Evolutionary conservation across 2,888 invertebrate genomes (phyloP).

Genomic region (Trisateles emortualis): DNA sequence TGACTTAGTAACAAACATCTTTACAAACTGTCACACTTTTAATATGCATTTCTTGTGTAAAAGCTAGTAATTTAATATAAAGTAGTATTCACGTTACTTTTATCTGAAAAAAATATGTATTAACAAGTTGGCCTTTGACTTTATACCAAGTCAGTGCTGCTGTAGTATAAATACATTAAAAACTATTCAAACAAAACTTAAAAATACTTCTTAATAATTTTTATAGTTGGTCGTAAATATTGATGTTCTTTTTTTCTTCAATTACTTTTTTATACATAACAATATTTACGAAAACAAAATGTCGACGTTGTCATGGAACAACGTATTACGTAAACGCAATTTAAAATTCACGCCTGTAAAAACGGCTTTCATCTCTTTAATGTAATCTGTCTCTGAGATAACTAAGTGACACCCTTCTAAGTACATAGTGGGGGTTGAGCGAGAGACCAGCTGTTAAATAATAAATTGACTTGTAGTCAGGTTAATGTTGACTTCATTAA

Average conservation of each 20-base stretch:
- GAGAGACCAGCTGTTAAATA: slow-evolving; percentile 44
- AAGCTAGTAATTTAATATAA: too few relatives aligned
- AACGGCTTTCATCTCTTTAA: slow-evolving; percentile 77
- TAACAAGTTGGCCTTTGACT: too few relatives aligned
- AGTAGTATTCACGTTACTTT: too few relatives aligned
- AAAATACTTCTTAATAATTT: too few relatives aligned
- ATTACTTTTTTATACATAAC: neutral
- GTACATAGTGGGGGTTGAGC: slow-evolving; percentile 39
- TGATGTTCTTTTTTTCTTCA: neutral
- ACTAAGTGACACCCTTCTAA: slow-evolving; percentile 62
- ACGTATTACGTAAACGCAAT: slow-evolving; percentile 63
- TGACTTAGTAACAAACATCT: too few relatives aligned
- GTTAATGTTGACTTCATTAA: slow-evolving; percentile 25
- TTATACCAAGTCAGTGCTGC: too few relatives aligned
- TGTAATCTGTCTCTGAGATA: slow-evolving; percentile 64
- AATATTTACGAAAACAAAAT: slow-evolving; percentile 43
- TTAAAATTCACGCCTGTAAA: slow-evolving; percentile 78
- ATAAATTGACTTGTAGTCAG: slow-evolving; percentile 48
- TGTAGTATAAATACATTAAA: too few relatives aligned
- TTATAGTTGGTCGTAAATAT: neutral
- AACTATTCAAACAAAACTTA: too few relatives aligned
- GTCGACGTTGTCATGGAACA: slow-evolving; percentile 38
- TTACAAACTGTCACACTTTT: too few relatives aligned
- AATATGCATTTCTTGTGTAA: too few relatives aligned
- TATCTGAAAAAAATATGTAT: too few relatives aligned